Percentiles rank a stretch among this genome's conserved stretches.
These are phyloP conservation scores for Hyperoplus lanceolatus DNA, from an alignment of 2,797 vertebrate species.

Conservation along the genomic window DNA sequence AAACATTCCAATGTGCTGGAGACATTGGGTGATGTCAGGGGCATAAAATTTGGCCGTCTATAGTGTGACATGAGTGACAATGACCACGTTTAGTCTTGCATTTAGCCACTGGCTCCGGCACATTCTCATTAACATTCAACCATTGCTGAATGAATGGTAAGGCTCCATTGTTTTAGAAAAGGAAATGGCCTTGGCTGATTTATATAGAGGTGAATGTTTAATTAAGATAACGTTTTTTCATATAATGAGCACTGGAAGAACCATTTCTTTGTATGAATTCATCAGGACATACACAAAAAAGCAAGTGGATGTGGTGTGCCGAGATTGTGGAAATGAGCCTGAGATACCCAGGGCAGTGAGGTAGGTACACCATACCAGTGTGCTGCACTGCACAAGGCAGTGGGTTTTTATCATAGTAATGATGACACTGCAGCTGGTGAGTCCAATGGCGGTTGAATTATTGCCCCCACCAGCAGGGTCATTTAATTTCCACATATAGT, in stretches of 20 bases:
- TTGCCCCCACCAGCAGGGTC: slow-evolving; percentile 73
- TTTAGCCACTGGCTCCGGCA: slow-evolving; percentile 48
- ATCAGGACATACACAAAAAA: slow-evolving; percentile 67
- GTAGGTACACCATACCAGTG: slow-evolving; percentile 43
- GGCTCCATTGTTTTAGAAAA: slow-evolving; percentile 77
- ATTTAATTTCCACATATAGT: slow-evolving; percentile 81
- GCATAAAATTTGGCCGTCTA: slow-evolving; percentile 11
- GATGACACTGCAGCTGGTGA: slow-evolving; percentile 77
- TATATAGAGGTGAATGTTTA: slow-evolving; percentile 79
- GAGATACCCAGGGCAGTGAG: slow-evolving; percentile 33
- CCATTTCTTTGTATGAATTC: slow-evolving; percentile 48
- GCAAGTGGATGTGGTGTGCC: slow-evolving; percentile 41
- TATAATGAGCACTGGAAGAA: slow-evolving; percentile 58
- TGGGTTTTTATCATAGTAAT: slow-evolving; percentile 74
- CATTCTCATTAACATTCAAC: slow-evolving; percentile 68
- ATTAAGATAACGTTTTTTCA: slow-evolving; percentile 77
- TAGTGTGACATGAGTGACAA: slow-evolving; percentile 43
- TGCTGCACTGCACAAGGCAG: slow-evolving; percentile 52
- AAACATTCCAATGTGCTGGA: background rate
- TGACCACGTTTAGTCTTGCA: slow-evolving; percentile 50
- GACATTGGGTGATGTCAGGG: slow-evolving; percentile 15
- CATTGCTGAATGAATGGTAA: slow-evolving; percentile 67
- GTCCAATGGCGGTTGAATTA: slow-evolving; percentile 79
- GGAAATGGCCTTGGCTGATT: slow-evolving; percentile 60
- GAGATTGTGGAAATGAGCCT: slow-evolving; percentile 58